phyloP scores from a whole-genome alignment of 1,140 invertebrate genomes.

The Acromyrmex heyeri region DNA sequence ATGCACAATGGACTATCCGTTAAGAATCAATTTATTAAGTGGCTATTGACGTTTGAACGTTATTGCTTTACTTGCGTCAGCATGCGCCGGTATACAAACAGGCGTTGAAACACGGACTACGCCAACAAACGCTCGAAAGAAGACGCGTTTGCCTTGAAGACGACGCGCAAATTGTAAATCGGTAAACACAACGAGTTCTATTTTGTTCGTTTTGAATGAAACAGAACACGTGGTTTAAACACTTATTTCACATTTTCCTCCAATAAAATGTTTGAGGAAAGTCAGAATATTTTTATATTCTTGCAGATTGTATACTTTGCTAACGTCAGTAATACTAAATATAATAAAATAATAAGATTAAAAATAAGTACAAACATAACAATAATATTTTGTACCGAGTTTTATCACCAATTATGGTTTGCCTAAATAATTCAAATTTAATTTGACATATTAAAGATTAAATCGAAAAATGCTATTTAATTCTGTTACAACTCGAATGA shows the following conservation, averaged over 20 bases:
- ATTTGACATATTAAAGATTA: background rate
- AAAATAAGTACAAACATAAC: background rate
- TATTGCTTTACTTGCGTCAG: conserved; percentile 72
- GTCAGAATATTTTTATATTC: background rate
- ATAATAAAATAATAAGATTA: too few species aligned
- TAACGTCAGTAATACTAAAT: too few species aligned
- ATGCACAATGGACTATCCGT: conserved; percentile 68
- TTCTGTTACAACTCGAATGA: background rate
- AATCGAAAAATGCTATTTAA: background rate
- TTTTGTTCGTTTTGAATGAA: conserved; percentile 17
- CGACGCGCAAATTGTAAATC: conserved; percentile 18
- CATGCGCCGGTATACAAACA: conserved; percentile 53
- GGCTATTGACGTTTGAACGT: conserved; percentile 70
- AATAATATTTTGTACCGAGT: background rate
- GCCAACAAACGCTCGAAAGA: conserved; percentile 37
- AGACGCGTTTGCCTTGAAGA: conserved; percentile 36
- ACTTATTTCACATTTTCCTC: background rate
- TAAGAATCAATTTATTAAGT: conserved; percentile 81
- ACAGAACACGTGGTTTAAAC: background rate
- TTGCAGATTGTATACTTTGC: too few species aligned
- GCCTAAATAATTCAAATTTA: background rate
- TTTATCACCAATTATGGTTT: background rate
- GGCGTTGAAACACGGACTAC: background rate
- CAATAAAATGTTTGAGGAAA: background rate
- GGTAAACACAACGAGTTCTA: background rate